phyloP scores from a whole-genome alignment of 1,140 invertebrate genomes.

The Aporrectodea caliginosa region DNA sequence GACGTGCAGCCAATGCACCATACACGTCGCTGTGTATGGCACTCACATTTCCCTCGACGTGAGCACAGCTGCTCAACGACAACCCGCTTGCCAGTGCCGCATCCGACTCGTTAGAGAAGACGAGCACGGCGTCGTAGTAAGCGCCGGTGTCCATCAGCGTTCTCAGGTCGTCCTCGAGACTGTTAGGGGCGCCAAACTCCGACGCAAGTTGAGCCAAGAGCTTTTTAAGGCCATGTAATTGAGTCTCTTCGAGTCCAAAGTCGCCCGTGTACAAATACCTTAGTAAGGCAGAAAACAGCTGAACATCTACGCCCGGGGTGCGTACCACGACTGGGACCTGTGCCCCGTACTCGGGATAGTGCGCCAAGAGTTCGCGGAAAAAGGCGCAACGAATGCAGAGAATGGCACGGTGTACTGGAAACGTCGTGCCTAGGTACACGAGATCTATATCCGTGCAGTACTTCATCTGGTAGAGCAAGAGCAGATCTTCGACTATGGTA shows the following conservation, averaged over 20 bases:
- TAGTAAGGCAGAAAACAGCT: conserved; percentile 76
- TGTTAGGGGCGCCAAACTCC: conserved; percentile 82
- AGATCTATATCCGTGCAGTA: conserved; percentile 87
- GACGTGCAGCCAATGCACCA: background rate
- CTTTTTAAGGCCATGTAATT: conserved; percentile 45
- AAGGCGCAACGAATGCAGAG: conserved; percentile 80
- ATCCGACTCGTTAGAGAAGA: conserved; percentile 64
- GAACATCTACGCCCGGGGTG: conserved; percentile 72
- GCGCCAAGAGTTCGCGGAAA: conserved; percentile 68
- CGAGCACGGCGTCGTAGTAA: conserved; percentile 79
- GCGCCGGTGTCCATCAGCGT: conserved; percentile 85
- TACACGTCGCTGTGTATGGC: conserved; percentile 31
- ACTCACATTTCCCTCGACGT: conserved; percentile 62
- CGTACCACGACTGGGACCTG: conserved; percentile 73
- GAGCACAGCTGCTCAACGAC: conserved; percentile 65
- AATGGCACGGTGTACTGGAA: conserved; percentile 82
- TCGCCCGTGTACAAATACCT: conserved; percentile 86
- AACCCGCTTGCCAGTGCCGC: conserved; percentile 25
- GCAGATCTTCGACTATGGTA: conserved; percentile 80
- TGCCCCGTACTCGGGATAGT: conserved; percentile 21
- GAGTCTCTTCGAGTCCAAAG: conserved; percentile 57
- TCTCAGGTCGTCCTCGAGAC: conserved; percentile 78
- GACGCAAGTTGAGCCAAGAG: conserved; percentile 72
- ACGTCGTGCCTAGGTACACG: conserved; percentile 78
- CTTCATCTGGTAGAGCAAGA: conserved; percentile 76